Evolutionary conservation across 2,888 invertebrate species (phyloP).

Genomic region (Heliothis peltigera): DNA sequence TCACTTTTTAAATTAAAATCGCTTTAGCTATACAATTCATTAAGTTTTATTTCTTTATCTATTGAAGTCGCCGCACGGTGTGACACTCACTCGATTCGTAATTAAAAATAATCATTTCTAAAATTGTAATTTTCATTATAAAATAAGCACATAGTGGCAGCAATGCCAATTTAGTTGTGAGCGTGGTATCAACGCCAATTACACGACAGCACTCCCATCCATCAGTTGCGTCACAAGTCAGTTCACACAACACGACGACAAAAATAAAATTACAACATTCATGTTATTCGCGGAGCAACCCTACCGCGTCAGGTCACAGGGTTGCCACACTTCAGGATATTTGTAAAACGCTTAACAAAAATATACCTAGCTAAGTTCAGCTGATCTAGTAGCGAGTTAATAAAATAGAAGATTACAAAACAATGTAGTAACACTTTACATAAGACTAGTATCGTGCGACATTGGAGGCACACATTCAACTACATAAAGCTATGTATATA

Average conservation of each 20-base stretch:
- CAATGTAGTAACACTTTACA: conserved; percentile 85
- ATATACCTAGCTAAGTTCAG: conserved; percentile 83
- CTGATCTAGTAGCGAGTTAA: conserved; percentile 73
- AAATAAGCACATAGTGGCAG: conserved; percentile 23
- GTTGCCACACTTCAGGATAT: conserved; percentile 43
- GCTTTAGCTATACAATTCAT: conserved; percentile 76
- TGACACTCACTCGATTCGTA: conserved; percentile 23
- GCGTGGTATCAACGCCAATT: conserved; percentile 26
- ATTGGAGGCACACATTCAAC: conserved; percentile 78
- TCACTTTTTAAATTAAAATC: conserved; percentile 72
- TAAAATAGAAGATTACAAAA: conserved; percentile 85
- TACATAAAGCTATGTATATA: conserved; percentile 84
- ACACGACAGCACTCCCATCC: conserved; percentile 5
- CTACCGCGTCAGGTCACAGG: conserved; percentile 23
- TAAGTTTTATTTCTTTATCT: conserved; percentile 70
- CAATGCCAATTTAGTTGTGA: conserved; percentile 35
- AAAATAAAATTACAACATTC: conserved; percentile 56
- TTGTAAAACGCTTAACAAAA: conserved; percentile 84
- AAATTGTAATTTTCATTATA: conserved; percentile 7
- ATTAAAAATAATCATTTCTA: conserved; percentile 4
- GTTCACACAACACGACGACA: conserved; percentile 32
- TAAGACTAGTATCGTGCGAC: conserved; percentile 70
- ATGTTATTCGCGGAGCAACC: conserved; percentile 40
- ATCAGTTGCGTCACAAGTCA: conserved; percentile 1
- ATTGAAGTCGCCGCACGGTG: conserved; percentile 62